These are phyloP conservation scores for Rhynchonycteris naso DNA, from an alignment of 2,797 vertebrate genomes.

Conservation along the genomic window DNA sequence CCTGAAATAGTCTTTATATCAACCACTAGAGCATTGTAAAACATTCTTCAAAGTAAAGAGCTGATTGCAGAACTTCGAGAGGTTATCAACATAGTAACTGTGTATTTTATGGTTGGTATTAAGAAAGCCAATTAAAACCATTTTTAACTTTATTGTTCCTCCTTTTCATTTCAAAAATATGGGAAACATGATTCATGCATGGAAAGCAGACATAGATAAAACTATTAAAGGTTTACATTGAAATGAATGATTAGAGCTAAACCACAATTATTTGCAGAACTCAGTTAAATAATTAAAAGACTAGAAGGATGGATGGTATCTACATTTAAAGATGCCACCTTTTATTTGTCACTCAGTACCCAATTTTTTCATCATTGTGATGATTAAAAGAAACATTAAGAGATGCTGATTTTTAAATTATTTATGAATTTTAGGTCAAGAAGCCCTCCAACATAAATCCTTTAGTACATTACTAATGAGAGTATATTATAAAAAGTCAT, in stretches of 20 bases:
- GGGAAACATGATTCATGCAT: neutral
- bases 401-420: constrained; percentile 15
- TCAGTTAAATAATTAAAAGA: constrained; percentile 54
- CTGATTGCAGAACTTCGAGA: neutral
- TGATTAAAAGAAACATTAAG: constrained; percentile 62
- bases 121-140: constrained; percentile 37
- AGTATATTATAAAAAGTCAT: constrained; percentile 37
- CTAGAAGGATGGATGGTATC: neutral
- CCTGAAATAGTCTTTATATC: neutral
- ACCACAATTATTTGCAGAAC: constrained; percentile 63
- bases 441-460: neutral
- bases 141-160: constrained; percentile 14
- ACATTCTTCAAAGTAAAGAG: neutral
- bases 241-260: constrained; percentile 58
- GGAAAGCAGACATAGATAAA: constrained; percentile 40
- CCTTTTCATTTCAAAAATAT: constrained; percentile 55
- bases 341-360: constrained; percentile 45
- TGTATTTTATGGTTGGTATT: neutral
- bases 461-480: constrained; percentile 48
- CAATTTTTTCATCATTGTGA: constrained; percentile 1
- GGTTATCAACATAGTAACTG: neutral
- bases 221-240: constrained; percentile 7
- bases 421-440: constrained; percentile 34
- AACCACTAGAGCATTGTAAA: neutral
- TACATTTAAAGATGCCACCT: neutral